phyloP scores from a whole-genome alignment of 2,113 vertebrate genomes.

The Rousettus leschenaultii region DNA sequence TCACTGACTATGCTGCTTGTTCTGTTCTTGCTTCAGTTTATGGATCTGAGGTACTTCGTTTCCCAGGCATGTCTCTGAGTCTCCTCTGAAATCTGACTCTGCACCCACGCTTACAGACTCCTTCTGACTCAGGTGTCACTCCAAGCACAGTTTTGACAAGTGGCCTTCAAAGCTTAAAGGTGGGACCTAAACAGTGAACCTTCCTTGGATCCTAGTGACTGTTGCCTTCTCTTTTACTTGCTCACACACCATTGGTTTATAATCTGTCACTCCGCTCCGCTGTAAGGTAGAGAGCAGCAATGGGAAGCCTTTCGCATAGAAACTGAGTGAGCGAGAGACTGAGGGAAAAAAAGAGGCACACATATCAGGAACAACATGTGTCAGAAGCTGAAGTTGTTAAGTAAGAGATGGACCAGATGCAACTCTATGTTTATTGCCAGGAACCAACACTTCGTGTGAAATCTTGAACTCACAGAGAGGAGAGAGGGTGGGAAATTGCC shows the following conservation, averaged over 20 bases:
- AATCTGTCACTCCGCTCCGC: neutral
- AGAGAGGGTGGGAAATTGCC: neutral
- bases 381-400: conserved; percentile 17
- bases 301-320: neutral
- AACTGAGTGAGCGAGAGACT: neutral
- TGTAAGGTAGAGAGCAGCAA: neutral
- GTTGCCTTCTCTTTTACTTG: neutral
- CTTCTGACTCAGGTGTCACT: neutral
- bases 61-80: neutral
- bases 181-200: neutral
- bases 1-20: neutral
- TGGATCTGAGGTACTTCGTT: neutral
- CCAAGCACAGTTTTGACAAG: neutral
- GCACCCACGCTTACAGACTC: neutral
- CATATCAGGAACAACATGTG: neutral
- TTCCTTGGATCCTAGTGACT: neutral
- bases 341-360: neutral
- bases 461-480: conserved; percentile 35
- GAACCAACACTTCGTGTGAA: conserved; percentile 72
- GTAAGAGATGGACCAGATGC: conserved; percentile 70
- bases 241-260: neutral
- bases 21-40: neutral
- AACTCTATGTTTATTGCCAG: conserved; percentile 77
- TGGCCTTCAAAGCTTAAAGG: neutral
- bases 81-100: neutral